Percentiles rank a stretch among this genome's conserved stretches.
Conservation (phyloP, 2,113 vertebrate species). For the Dolichallabes microphthalmus region DNA sequence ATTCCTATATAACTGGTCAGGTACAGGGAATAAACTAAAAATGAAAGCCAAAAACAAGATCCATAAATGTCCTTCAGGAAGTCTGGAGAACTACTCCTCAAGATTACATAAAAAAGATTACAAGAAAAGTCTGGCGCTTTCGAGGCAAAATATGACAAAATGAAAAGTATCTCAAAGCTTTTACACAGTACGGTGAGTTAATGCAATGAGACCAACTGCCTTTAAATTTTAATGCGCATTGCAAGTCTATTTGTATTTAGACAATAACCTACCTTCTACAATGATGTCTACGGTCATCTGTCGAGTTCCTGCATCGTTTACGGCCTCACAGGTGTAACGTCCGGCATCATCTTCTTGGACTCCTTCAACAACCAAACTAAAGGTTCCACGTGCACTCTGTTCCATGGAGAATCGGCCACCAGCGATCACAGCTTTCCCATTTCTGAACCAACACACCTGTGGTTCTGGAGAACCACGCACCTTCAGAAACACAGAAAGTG, state of each 20-base stretch:
- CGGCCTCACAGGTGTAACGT: slow-evolving; percentile 85
- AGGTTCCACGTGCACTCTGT: slow-evolving; percentile 75
- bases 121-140: too few species aligned
- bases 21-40: too few species aligned
- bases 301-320: slow-evolving; percentile 79
- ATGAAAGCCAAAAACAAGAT: too few species aligned
- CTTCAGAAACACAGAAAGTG: slow-evolving; percentile 61
- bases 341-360: slow-evolving; percentile 78
- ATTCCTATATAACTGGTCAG: too few species aligned
- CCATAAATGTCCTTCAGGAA: too few species aligned
- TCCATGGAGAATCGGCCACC: slow-evolving; percentile 71
- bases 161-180: too few species aligned
- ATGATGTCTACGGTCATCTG: slow-evolving; percentile 88
- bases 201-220: neutral
- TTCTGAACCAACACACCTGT: slow-evolving; percentile 84
- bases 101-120: too few species aligned
- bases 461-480: slow-evolving; percentile 86
- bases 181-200: neutral
- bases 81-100: too few species aligned
- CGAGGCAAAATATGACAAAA: too few species aligned
- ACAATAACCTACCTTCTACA: slow-evolving; percentile 76
- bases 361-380: slow-evolving; percentile 79
- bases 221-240: neutral
- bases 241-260: neutral
- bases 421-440: slow-evolving; percentile 74